Conservation (phyloP, 2,888 invertebrate species). For the Helicoverpa assulta region DNA sequence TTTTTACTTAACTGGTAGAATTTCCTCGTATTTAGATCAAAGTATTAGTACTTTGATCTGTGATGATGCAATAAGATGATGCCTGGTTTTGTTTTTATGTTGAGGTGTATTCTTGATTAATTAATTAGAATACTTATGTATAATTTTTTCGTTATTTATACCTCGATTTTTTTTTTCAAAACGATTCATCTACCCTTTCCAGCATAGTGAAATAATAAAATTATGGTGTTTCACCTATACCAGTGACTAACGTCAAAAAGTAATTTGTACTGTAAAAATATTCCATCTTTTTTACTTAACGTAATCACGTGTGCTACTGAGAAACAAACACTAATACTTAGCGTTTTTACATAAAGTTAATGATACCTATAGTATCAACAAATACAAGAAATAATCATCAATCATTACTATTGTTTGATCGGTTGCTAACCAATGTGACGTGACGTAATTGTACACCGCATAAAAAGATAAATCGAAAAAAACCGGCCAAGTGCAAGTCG, state of each 20-base stretch:
- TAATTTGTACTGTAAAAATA: background rate
- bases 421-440: background rate
- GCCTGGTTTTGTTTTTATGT: slow-evolving; percentile 16
- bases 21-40: slow-evolving; percentile 8
- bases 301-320: background rate
- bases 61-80: slow-evolving; percentile 21
- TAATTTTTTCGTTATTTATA: too few relatives aligned
- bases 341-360: background rate
- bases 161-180: too few relatives aligned
- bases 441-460: background rate
- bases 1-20: slow-evolving; percentile 19
- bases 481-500: too few relatives aligned
- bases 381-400: background rate
- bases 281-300: background rate
- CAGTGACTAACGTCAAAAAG: background rate
- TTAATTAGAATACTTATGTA: too few relatives aligned
- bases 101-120: too few relatives aligned
- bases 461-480: background rate
- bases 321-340: background rate
- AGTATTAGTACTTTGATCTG: slow-evolving; percentile 40
- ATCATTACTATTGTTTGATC: background rate
- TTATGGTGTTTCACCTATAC: too few relatives aligned
- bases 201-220: too few relatives aligned
- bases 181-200: too few relatives aligned
- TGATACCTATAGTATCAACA: slow-evolving; percentile 1